Evolutionary conservation across 2,113 vertebrate species (phyloP).

Genomic region (Tretioscincus oriximinensis): DNA sequence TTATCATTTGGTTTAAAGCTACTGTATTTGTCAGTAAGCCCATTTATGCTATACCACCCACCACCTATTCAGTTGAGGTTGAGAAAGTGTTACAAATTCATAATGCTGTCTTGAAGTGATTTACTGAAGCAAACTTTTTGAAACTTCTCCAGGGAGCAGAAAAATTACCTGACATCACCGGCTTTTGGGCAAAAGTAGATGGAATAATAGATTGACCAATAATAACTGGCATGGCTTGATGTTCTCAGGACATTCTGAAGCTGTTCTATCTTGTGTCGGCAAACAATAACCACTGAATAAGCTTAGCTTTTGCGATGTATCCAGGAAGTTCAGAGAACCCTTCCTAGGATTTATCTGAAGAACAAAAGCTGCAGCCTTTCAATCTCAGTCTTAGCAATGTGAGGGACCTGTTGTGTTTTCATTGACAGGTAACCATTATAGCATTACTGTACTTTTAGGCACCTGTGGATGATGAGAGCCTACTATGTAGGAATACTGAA

Average conservation of each 20-base stretch:
- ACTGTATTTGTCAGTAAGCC: conserved; percentile 11
- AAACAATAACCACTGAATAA: too few relatives aligned
- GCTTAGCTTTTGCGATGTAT: too few relatives aligned
- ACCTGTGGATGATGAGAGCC: too few relatives aligned
- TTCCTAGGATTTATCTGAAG: too few relatives aligned
- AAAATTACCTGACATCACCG: background rate
- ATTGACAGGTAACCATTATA: too few relatives aligned
- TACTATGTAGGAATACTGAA: too few relatives aligned
- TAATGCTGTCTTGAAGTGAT: background rate
- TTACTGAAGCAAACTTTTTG: background rate
- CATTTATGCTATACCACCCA: background rate
- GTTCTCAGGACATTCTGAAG: background rate
- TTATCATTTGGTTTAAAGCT: background rate
- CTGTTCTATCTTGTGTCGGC: background rate
- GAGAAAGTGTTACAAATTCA: background rate
- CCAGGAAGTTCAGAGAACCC: too few relatives aligned
- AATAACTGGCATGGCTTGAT: background rate
- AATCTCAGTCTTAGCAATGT: too few relatives aligned
- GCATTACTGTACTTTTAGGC: too few relatives aligned
- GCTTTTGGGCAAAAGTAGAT: background rate
- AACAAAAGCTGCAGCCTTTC: too few relatives aligned
- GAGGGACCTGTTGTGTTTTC: too few relatives aligned
- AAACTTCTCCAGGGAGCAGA: background rate
- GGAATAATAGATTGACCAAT: background rate
- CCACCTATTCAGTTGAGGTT: background rate